Percentiles rank a stretch among this genome's conserved stretches.
phyloP scores from a whole-genome alignment of 2,888 invertebrate species.

The Coenonympha glycerion region DNA sequence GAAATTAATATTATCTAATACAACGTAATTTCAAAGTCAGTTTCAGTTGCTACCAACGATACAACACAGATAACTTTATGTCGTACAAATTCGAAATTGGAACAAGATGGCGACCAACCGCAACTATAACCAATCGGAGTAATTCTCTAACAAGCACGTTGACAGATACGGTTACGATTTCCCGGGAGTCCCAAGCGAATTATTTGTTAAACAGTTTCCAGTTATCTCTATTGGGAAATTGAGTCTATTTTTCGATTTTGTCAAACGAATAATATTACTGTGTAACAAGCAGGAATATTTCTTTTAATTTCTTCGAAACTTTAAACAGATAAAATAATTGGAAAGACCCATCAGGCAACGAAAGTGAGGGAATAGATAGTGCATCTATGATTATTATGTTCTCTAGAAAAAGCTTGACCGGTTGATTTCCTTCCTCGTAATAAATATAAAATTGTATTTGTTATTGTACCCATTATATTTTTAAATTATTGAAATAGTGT shows the following conservation, averaged over 20 bases:
- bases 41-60: too few species aligned
- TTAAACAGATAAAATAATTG: neutral
- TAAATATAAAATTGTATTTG: too few species aligned
- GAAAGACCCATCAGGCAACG: too few species aligned
- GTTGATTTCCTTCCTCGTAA: too few species aligned
- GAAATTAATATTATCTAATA: neutral
- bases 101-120: slow-evolving; percentile 24
- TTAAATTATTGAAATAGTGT: too few species aligned
- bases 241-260: neutral
- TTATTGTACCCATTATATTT: too few species aligned
- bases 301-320: neutral
- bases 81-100: slow-evolving; percentile 17
- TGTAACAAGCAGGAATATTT: neutral
- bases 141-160: slow-evolving; percentile 21
- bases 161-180: slow-evolving; percentile 19
- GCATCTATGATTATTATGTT: too few species aligned
- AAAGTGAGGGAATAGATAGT: too few species aligned
- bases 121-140: slow-evolving; percentile 24
- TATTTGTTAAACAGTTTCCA: slow-evolving; percentile 19
- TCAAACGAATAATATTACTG: neutral
- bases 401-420: too few species aligned
- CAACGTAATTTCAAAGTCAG: too few species aligned
- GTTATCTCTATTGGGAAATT: slow-evolving; percentile 1
- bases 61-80: neutral
- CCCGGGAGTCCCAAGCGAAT: slow-evolving; percentile 22